These are phyloP conservation scores for Eidolon helvum DNA, from an alignment of 2,113 vertebrate species.

Conservation along the genomic window DNA sequence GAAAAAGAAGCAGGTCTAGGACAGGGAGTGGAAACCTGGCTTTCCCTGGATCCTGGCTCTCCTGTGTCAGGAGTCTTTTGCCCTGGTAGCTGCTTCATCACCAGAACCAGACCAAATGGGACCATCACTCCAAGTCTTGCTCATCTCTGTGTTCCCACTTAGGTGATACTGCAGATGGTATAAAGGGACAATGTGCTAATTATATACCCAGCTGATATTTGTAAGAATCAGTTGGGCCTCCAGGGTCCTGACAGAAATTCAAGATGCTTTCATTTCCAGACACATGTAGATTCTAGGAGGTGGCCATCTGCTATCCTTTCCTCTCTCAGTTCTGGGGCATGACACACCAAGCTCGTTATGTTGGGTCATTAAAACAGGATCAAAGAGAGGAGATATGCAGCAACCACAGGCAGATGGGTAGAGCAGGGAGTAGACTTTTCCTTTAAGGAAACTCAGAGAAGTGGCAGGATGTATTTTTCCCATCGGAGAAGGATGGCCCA, in stretches of 20 bases:
- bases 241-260: not conserved
- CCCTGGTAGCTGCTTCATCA: not conserved
- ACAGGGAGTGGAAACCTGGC: not conserved
- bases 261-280: not conserved
- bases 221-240: not conserved
- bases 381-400: not conserved
- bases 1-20: not conserved
- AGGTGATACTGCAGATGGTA: not conserved
- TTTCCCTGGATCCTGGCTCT: not conserved
- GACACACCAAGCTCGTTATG: not conserved
- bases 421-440: not conserved
- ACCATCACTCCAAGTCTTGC: not conserved
- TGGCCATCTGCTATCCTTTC: not conserved
- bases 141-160: not conserved
- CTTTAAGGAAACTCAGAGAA: not conserved
- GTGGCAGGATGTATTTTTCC: not conserved
- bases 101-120: not conserved
- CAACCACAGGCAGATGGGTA: not conserved
- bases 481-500: not conserved
- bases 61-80: not conserved
- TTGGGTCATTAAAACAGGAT: not conserved
- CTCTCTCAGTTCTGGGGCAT: not conserved
- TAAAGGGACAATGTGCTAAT: not conserved
- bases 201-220: not conserved
- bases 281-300: not conserved